Evolutionary conservation across 1,140 invertebrate genomes (phyloP).

Genomic region (Orius insidiosus): DNA sequence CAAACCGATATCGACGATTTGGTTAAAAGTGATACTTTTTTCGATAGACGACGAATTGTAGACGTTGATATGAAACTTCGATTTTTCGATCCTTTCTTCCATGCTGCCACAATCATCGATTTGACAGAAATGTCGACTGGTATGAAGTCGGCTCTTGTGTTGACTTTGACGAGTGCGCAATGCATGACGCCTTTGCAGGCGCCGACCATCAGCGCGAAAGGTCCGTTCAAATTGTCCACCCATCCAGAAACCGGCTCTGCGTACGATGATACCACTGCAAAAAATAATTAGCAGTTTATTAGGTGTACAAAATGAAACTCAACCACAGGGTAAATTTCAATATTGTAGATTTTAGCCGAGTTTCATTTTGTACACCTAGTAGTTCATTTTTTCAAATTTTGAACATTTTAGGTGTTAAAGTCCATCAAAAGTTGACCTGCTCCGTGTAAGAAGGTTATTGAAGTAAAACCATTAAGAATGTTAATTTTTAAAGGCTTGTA

Average conservation of each 20-base stretch:
- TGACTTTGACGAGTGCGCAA: slow-evolving; percentile 7
- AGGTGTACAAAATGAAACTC: too few relatives aligned
- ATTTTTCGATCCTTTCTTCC: slow-evolving; percentile 46
- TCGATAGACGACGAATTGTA: too few relatives aligned
- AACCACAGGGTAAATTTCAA: too few relatives aligned
- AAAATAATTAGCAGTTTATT: too few relatives aligned
- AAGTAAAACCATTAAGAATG: too few relatives aligned
- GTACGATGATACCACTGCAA: slow-evolving; percentile 44
- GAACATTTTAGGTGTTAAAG: too few relatives aligned
- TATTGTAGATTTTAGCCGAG: too few relatives aligned
- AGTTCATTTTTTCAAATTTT: too few relatives aligned
- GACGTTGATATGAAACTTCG: slow-evolving; percentile 45
- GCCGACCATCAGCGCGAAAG: slow-evolving; percentile 68
- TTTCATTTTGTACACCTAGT: too few relatives aligned
- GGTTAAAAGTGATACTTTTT: slow-evolving; percentile 75
- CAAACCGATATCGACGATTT: slow-evolving; percentile 51
- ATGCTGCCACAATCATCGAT: slow-evolving; percentile 75
- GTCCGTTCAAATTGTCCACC: slow-evolving; percentile 96
- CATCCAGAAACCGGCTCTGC: slow-evolving; percentile 63
- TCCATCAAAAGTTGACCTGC: too few relatives aligned
- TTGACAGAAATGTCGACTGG: slow-evolving; percentile 90
- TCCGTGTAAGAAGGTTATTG: too few relatives aligned
- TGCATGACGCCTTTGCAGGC: slow-evolving; percentile 73
- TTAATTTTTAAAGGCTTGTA: too few relatives aligned
- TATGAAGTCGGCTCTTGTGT: slow-evolving; percentile 25